Conservation (phyloP, 1,140 invertebrate genomes). For the Alviniconcha marisindica region DNA sequence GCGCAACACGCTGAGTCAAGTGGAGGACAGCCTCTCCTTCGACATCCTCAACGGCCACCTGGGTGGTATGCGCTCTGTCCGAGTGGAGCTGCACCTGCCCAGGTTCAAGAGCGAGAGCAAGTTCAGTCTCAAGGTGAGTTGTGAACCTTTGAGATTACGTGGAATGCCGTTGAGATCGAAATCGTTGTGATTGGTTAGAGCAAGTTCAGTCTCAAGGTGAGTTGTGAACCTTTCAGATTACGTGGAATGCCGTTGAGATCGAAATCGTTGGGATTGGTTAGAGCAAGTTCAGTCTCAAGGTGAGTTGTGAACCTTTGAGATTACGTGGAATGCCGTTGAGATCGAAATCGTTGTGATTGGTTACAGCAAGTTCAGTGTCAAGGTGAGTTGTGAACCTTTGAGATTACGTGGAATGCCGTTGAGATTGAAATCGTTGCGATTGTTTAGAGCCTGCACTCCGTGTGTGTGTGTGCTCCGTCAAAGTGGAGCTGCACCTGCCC, state of each 20-base stretch:
- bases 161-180: too few species aligned
- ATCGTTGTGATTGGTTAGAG: constrained; percentile 56
- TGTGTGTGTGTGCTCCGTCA: too few species aligned
- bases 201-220: constrained; percentile 29
- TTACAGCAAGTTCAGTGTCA: constrained; percentile 55
- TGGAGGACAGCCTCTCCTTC: constrained; percentile 78
- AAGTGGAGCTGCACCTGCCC: constrained; percentile 77
- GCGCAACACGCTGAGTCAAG: constrained; percentile 64
- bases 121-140: constrained; percentile 28
- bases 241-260: too few species aligned
- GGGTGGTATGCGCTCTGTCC: not conserved
- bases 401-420: too few species aligned
- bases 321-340: too few species aligned
- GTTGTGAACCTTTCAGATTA: too few species aligned
- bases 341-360: too few species aligned
- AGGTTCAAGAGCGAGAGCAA: constrained; percentile 81
- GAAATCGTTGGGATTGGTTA: constrained; percentile 60
- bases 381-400: not conserved
- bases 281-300: constrained; percentile 34
- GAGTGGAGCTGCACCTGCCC: constrained; percentile 78
- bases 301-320: too few species aligned
- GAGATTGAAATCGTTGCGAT: too few species aligned
- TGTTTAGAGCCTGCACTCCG: too few species aligned
- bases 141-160: too few species aligned
- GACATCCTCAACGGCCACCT: constrained; percentile 54